Evolutionary conservation across 2,113 vertebrate genomes (phyloP).

Genomic region (Pithys albifrons): DNA sequence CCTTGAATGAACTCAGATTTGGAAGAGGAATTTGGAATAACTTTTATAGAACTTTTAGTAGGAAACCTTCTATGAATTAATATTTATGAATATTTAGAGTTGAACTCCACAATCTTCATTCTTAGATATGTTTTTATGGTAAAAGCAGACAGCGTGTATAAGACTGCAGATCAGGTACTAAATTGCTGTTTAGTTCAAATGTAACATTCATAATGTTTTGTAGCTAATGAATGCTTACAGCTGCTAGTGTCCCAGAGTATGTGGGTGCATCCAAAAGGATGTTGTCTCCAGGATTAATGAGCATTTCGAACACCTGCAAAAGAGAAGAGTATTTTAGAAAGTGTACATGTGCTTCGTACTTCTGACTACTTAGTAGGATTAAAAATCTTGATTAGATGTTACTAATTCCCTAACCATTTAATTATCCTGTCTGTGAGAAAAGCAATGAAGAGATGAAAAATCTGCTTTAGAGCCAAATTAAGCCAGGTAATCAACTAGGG

Average conservation of each 20-base stretch:
- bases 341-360: not conserved
- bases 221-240: slow-evolving; percentile 73
- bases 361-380: not conserved
- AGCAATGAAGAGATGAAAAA: not conserved
- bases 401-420: not conserved
- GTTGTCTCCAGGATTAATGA: slow-evolving; percentile 89
- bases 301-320: slow-evolving; percentile 93
- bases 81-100: not conserved
- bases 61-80: not conserved
- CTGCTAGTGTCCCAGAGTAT: slow-evolving; percentile 86
- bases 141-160: not conserved
- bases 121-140: not conserved
- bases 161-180: not conserved
- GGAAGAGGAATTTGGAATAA: not conserved
- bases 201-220: not conserved
- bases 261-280: slow-evolving; percentile 87
- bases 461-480: not conserved
- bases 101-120: not conserved
- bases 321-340: not conserved
- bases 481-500: not conserved
- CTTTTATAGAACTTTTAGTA: not conserved
- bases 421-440: not conserved
- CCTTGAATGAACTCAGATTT: not conserved
- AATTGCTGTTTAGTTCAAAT: not conserved
- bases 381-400: not conserved